phyloP scores from a whole-genome alignment of 2,797 vertebrate species.

The Cryptoblepharus egeriae region DNA sequence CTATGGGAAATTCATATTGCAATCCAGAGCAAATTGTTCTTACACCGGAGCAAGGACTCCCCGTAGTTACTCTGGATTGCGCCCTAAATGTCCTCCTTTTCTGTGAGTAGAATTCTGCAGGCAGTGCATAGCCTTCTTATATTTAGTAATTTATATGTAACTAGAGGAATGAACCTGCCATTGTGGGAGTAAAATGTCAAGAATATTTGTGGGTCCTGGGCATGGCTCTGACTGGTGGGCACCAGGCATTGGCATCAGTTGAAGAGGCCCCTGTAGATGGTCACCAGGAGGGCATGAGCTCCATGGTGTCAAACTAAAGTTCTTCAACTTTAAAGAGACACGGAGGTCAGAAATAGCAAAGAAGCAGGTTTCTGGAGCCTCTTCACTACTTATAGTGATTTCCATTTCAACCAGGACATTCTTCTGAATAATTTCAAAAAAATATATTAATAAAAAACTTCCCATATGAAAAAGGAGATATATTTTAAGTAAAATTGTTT shows the following conservation, averaged over 20 bases:
- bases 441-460: neutral
- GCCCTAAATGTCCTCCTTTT: no score
- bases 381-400: constrained; percentile 18
- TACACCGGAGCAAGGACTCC: no score
- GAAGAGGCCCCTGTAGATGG: neutral
- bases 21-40: no score
- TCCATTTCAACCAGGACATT: neutral
- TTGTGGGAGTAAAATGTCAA: no score
- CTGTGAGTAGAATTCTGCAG: no score
- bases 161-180: no score
- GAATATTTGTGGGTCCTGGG: no score
- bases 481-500: neutral
- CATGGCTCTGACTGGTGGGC: no score
- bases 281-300: constrained; percentile 19
- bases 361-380: neutral
- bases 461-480: neutral
- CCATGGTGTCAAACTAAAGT: constrained; percentile 15
- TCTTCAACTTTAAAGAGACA: constrained; percentile 17
- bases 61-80: no score
- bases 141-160: no score
- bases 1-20: no score
- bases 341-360: neutral
- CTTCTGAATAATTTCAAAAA: neutral
- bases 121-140: no score
- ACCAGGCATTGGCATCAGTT: neutral